Evolutionary conservation across 1,140 invertebrate genomes (phyloP), one percentile per base, ranked within the genome.

Genomic region (Ostrea edulis): DNA sequence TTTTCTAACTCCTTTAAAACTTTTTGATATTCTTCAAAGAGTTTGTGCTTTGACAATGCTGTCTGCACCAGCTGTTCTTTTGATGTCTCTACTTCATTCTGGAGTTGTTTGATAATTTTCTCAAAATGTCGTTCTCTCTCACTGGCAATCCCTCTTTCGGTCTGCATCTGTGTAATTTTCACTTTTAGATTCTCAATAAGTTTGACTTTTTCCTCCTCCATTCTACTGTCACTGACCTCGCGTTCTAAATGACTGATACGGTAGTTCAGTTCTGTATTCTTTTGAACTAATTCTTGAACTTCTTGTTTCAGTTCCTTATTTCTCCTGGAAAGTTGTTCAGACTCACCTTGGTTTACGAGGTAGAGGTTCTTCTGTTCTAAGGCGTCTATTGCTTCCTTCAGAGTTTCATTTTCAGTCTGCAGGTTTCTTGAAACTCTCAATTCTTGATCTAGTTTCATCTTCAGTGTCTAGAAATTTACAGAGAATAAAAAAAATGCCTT

Each of bases 211-310:
- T 89, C 90, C 82, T 86, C 77, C n/a, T 91, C 92, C 22, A 83
- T 58, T 20, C 53, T 82, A 25, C 51, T 58, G 25, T 92, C 87
- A 17, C 84, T 35, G 22, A 90, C 17, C 82, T 90, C 87, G 65
- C 89, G 89, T 65, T 93, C 90, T 22, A 92, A 83, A 20, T 89
- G 84, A n/a, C 82, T 86, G 17, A 92, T 58, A 77, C 85, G 87
- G 86, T 90, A 91, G 20, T 90, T 85, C n/a, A 90, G 58, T 82
- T 92, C 92, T 44, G 86, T 51, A 77, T 90, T 92, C 85, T 91
- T 92, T 84, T 93, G 91, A 58, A 86, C 89, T 71, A 82, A 86
- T 83, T 88, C 89, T 62, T 86, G 84, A 9, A 93, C 17, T 71
- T 91, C 89, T 8, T 91, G 86, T 8, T 55, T 86, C 35, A 92